Conservation (phyloP, 2,797 vertebrate genomes). For the Pterois miles region DNA sequence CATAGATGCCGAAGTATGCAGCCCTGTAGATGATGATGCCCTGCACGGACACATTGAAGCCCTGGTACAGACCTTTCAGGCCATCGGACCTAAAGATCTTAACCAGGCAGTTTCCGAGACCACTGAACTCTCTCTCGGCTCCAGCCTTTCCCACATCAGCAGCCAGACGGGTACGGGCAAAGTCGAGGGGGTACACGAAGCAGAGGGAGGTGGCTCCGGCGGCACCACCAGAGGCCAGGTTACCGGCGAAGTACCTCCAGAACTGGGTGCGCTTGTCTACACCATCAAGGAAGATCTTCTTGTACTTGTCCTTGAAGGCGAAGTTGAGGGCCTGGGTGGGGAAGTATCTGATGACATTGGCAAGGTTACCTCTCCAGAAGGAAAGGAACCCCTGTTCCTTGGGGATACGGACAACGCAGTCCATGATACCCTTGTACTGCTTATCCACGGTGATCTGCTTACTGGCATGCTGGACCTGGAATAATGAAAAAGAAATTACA, state of each 20-base stretch:
- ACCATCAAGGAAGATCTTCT: slow-evolving; percentile 89
- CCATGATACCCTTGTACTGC: slow-evolving; percentile 91
- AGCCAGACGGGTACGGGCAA: slow-evolving; percentile 89
- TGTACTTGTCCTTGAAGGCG: slow-evolving; percentile 93
- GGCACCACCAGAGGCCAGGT: slow-evolving; percentile 88
- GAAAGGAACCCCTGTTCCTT: slow-evolving; percentile 88
- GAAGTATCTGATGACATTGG: slow-evolving; percentile 92
- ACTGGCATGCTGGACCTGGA: slow-evolving; percentile 85
- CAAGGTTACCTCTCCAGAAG: slow-evolving; percentile 92
- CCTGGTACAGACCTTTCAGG: slow-evolving; percentile 86
- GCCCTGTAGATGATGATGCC: slow-evolving; percentile 96
- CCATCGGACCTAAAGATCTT: slow-evolving; percentile 87
- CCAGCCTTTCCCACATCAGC: slow-evolving; percentile 89
- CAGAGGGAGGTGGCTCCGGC: slow-evolving; percentile 90
- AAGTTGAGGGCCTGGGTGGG: slow-evolving; percentile 93
- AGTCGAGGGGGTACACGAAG: slow-evolving; percentile 90
- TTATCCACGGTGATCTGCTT: slow-evolving; percentile 88
- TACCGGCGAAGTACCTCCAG: slow-evolving; percentile 91
- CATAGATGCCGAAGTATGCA: slow-evolving; percentile 93
- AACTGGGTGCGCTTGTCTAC: slow-evolving; percentile 90
- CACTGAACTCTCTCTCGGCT: slow-evolving; percentile 82
- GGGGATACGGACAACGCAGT: slow-evolving; percentile 89
- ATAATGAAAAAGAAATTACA: background rate
- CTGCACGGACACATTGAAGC: slow-evolving; percentile 91
- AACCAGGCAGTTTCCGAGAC: slow-evolving; percentile 86